phyloP scores from a whole-genome alignment of 2,888 invertebrate species.

The Acanthopleura granulata region DNA sequence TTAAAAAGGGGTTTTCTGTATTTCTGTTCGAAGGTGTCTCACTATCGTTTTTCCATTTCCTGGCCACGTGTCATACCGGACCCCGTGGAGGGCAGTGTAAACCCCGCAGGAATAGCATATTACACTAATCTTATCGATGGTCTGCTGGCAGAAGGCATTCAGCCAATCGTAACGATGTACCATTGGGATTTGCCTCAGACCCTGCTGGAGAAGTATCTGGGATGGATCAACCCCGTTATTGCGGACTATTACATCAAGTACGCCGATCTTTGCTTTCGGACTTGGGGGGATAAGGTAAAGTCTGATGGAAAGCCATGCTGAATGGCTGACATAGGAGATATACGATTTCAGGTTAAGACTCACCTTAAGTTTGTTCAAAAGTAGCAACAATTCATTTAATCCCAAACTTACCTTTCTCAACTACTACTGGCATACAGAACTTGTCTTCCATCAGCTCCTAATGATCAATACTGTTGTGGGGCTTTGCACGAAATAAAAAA shows the following conservation, averaged over 20 bases:
- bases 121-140: slow-evolving; percentile 82
- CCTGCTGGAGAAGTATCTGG: slow-evolving; percentile 60
- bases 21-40: slow-evolving; percentile 19
- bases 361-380: too few relatives aligned
- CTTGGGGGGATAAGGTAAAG: slow-evolving; percentile 56
- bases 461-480: too few relatives aligned
- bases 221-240: slow-evolving; percentile 53
- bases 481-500: too few relatives aligned
- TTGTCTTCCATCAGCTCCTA: too few relatives aligned
- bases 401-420: too few relatives aligned
- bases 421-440: too few relatives aligned
- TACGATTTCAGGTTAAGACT: too few relatives aligned
- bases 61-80: slow-evolving; percentile 82
- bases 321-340: neutral
- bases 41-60: slow-evolving; percentile 71
- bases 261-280: slow-evolving; percentile 51
- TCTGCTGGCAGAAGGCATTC: slow-evolving; percentile 74
- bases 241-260: slow-evolving; percentile 60
- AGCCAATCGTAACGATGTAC: slow-evolving; percentile 74
- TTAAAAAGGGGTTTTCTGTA: too few relatives aligned
- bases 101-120: slow-evolving; percentile 79
- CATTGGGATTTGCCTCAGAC: slow-evolving; percentile 61
- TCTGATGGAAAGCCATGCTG: neutral
- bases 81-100: slow-evolving; percentile 72
- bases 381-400: too few relatives aligned